A percentile compares a stretch with the other conserved stretches of the same genome.
phyloP scores from a whole-genome alignment of 2,113 vertebrate species.

The Aspiorhynchus laticeps region DNA sequence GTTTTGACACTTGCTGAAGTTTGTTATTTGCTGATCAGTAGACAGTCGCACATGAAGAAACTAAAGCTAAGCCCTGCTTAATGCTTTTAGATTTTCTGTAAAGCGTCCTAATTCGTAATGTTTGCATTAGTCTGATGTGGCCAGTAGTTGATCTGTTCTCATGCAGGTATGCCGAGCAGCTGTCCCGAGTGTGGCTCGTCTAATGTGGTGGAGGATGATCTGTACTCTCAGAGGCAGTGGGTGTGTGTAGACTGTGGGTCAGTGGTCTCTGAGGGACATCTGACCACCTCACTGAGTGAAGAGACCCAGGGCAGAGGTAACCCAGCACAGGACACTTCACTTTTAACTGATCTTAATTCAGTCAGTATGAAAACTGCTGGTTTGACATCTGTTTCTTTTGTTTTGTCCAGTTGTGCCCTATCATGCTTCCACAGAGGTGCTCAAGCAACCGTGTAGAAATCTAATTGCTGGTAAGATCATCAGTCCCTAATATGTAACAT shows the following conservation, averaged over 20 bases:
- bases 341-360: not conserved
- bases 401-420: constrained; percentile 81
- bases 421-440: constrained; percentile 78
- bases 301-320: constrained; percentile 73
- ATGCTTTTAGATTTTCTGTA: not conserved
- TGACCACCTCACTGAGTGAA: constrained; percentile 80
- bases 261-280: constrained; percentile 81
- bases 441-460: constrained; percentile 80
- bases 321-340: not conserved
- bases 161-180: not conserved
- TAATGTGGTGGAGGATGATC: constrained; percentile 82
- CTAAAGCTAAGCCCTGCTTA: not conserved
- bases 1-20: not conserved
- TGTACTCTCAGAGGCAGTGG: constrained; percentile 85
- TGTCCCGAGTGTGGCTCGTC: constrained; percentile 82
- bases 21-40: too few species aligned
- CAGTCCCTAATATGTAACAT: not conserved
- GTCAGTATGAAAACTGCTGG: not conserved
- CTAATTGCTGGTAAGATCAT: constrained; percentile 80
- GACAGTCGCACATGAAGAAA: too few species aligned
- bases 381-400: not conserved
- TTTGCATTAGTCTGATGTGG: not conserved
- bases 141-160: not conserved
- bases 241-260: constrained; percentile 89
- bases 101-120: not conserved